Percentiles rank a stretch among this genome's conserved stretches.
Evolutionary conservation across 2,797 vertebrate genomes (phyloP).

Genomic region (Phyllotis vaccarum): DNA sequence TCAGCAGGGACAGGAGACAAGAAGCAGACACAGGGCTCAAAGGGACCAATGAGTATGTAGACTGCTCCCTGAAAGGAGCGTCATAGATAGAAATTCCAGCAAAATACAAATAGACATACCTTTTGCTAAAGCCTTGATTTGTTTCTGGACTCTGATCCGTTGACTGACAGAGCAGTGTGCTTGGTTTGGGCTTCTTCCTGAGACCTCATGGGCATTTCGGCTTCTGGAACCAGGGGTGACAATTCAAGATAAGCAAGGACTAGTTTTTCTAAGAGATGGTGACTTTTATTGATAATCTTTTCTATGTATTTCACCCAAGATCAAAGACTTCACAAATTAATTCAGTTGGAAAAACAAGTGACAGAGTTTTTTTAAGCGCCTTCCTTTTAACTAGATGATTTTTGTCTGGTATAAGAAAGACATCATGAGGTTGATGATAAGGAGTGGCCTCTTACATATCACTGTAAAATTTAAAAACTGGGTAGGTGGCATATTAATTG

Average conservation of each 20-base stretch:
- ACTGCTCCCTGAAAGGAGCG: constrained; percentile 49
- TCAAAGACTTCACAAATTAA: constrained; percentile 21
- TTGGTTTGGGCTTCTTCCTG: neutral
- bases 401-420: neutral
- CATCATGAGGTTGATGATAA: neutral
- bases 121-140: constrained; percentile 44
- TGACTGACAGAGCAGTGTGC: neutral
- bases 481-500: neutral
- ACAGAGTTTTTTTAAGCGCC: neutral
- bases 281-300: neutral
- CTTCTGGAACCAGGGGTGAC: neutral
- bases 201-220: neutral
- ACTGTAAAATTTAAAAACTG: constrained; percentile 34
- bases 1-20: constrained; percentile 63
- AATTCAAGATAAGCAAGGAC: neutral
- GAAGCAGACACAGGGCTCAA: constrained; percentile 53
- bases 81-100: constrained; percentile 57
- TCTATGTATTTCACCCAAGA: constrained; percentile 1
- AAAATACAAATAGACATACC: constrained; percentile 43
- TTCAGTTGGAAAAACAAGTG: neutral
- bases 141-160: neutral
- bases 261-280: neutral
- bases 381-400: neutral
- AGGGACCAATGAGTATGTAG: neutral
- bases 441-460: neutral